These are phyloP conservation scores for Nasonia oneida DNA, from an alignment of 2,888 invertebrate species.

Conservation along the genomic window DNA sequence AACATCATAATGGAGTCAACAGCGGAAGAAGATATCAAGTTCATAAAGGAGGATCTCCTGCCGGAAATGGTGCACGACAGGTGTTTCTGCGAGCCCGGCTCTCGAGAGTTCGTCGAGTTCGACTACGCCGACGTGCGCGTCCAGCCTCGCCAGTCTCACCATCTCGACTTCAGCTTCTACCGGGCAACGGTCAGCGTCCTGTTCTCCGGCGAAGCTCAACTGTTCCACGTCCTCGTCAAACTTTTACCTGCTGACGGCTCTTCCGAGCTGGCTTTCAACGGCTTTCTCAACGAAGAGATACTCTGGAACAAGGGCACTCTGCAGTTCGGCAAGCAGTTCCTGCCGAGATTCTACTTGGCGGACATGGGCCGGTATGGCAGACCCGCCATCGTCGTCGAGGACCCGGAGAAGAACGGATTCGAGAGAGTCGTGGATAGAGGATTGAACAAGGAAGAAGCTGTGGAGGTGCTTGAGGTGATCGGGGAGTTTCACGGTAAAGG, in stretches of 20 bases:
- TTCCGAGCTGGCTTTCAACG: slow-evolving; percentile 60
- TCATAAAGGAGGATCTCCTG: slow-evolving; percentile 70
- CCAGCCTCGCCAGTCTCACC: slow-evolving; percentile 55
- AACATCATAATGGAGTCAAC: neutral
- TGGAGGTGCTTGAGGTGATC: slow-evolving; percentile 67
- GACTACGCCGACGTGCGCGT: slow-evolving; percentile 64
- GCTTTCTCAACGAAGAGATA: slow-evolving; percentile 74
- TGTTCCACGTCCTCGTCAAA: slow-evolving; percentile 72
- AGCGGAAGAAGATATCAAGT: slow-evolving; percentile 64
- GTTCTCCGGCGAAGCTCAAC: slow-evolving; percentile 71
- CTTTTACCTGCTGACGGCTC: slow-evolving; percentile 44
- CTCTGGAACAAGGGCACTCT: slow-evolving; percentile 71
- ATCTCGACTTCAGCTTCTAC: slow-evolving; percentile 65
- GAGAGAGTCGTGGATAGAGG: slow-evolving; percentile 55
- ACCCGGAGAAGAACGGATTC: slow-evolving; percentile 69
- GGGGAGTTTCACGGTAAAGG: slow-evolving; percentile 72
- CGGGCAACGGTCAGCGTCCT: slow-evolving; percentile 65
- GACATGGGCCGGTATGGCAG: slow-evolving; percentile 73
- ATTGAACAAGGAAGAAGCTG: slow-evolving; percentile 70
- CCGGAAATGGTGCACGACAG: slow-evolving; percentile 74
- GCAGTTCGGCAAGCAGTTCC: slow-evolving; percentile 65
- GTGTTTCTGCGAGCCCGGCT: slow-evolving; percentile 73
- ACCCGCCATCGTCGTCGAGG: slow-evolving; percentile 73
- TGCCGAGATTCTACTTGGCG: slow-evolving; percentile 71
- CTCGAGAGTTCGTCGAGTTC: slow-evolving; percentile 75